Conservation (phyloP, 2,888 invertebrate species). For the Drosophila cognata region DNA sequence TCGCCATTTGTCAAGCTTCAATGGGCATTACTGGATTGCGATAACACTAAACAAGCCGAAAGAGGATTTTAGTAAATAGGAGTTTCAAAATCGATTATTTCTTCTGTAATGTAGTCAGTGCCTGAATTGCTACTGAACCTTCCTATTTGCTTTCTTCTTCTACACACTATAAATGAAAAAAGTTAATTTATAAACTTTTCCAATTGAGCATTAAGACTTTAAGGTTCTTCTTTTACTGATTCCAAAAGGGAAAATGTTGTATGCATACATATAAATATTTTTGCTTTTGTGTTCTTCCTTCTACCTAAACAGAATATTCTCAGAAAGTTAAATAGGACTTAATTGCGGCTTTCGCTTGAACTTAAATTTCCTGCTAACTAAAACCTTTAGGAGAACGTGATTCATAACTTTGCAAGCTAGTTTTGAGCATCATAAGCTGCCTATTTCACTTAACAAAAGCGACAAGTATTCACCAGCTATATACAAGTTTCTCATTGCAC, state of each 20-base stretch:
- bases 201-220: background rate
- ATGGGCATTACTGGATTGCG: conserved; percentile 34
- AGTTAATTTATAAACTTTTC: background rate
- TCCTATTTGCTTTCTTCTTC: background rate
- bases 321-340: conserved; percentile 21
- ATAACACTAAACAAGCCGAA: background rate
- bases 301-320: too few relatives aligned
- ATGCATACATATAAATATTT: background rate
- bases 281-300: background rate
- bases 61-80: conserved; percentile 10
- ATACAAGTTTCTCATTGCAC: background rate
- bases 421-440: conserved; percentile 39
- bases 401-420: conserved; percentile 32
- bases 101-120: background rate
- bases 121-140: background rate
- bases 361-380: conserved; percentile 12
- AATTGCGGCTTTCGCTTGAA: background rate
- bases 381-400: conserved; percentile 43
- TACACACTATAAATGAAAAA: background rate
- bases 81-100: conserved; percentile 10
- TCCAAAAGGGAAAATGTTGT: background rate
- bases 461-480: conserved; percentile 27
- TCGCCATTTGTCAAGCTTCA: conserved; percentile 42
- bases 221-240: background rate
- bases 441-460: conserved; percentile 21